phyloP scores from a whole-genome alignment of 1,140 invertebrate genomes.

The Cherax destructor region DNA sequence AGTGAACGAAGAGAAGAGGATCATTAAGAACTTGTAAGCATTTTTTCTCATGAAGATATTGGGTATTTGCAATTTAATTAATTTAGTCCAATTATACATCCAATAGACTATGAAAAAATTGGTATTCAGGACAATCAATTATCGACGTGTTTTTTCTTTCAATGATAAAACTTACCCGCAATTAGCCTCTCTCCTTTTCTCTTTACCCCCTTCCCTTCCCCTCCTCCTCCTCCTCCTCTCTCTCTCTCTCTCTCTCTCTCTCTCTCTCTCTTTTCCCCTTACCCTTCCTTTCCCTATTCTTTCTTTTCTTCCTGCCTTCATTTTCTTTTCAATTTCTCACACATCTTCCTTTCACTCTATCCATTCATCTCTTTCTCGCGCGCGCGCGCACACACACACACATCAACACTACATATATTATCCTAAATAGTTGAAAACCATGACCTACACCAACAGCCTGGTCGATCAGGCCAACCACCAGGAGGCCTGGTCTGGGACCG shows the following conservation, averaged over 20 bases:
- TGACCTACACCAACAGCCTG: too few relatives aligned
- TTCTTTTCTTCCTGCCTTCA: neutral
- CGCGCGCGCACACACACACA: too few relatives aligned
- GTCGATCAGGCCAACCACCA: too few relatives aligned
- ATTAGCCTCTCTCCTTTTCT: neutral
- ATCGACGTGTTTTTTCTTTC: constrained; percentile 19
- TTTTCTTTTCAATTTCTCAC: neutral
- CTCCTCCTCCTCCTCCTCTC: neutral
- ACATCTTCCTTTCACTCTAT: neutral
- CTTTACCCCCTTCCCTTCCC: neutral
- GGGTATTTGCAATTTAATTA: constrained; percentile 42
- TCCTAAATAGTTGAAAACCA: too few relatives aligned
- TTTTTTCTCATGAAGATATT: constrained; percentile 26
- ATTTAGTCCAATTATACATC: constrained; percentile 41
- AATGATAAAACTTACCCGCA: neutral
- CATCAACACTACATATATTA: too few relatives aligned
- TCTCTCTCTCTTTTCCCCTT: neutral
- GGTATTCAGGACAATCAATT: constrained; percentile 28
- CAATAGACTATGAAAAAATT: constrained; percentile 23
- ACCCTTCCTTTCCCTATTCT: neutral
- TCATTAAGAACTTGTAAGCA: constrained; percentile 4
- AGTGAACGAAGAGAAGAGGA: constrained; percentile 9
- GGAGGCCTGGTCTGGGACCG: too few relatives aligned
- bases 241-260: neutral
- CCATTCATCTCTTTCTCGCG: neutral